Base-by-base conservation (phyloP, 1,140 invertebrate species). In the Plutomurus gul region DNA sequence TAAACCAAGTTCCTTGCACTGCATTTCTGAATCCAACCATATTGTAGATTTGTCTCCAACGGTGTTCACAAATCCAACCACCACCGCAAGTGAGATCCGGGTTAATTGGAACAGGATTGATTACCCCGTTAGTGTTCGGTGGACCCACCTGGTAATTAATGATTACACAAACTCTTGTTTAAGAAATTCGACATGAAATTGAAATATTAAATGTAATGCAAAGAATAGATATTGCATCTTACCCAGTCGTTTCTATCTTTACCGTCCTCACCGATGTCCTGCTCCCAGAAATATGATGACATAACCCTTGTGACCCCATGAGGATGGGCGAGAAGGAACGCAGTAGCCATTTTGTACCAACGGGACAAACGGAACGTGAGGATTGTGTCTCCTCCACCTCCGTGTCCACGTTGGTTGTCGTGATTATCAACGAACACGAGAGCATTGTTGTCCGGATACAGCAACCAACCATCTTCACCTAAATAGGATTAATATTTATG, bases 31-130 rank as follows among this genome's bases (percentile, higher is more conserved):
- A 95, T 3, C 85, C 85, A 1, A 93, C 92, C 94, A 96, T 95
- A 78, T 92, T 92, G 85, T 87, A 91, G 81, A 96, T 94, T 84
- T 93, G 90, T 43, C 90, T 86, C 94, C 94, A 96, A 20, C 94
- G 89, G 85, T 97, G 95, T 86, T 97, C 95, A 85, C 95, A 97
- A 1, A 96, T 86, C 94, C 94, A 97, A 1, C 93, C 94, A 84
- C 92, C 91, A 1, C 88, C 89, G 83, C 95, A 96, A 1, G 87
- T 88, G 1, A 89, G 88, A 82, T 94, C 90, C 16, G 87, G 75
- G 36, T 91, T 90, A 47, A 94, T 90, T 16, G 85, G 87, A 7
- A 93, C 90, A 13, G 90, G 88, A 27, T 91, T 91, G 81, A 93
- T 92, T 81, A 93, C 92, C 8, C 88, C 90, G 74, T 89, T 85